Evolutionary conservation across 2,113 vertebrate genomes (phyloP).

Genomic region (Oncorhynchus keta): DNA sequence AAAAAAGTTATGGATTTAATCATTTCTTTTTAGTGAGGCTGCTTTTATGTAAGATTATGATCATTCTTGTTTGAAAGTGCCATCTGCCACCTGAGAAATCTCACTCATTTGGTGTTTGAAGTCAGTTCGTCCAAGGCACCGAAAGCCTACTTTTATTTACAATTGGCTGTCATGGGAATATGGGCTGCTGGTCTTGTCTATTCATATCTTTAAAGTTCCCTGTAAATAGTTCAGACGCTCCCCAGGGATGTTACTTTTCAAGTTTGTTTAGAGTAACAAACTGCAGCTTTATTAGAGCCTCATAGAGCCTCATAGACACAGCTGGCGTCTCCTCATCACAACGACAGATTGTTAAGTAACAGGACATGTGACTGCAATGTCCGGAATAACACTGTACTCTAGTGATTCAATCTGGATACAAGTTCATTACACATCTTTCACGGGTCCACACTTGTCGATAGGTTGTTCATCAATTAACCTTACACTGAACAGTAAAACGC

Average conservation of each 20-base stretch:
- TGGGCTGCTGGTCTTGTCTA: constrained; percentile 43
- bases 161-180: constrained; percentile 56
- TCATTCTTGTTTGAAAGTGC: constrained; percentile 42
- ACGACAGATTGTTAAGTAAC: constrained; percentile 10
- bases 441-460: not conserved
- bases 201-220: constrained; percentile 47
- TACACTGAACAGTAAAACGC: not conserved
- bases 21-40: constrained; percentile 62
- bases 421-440: not conserved
- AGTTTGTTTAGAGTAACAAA: constrained; percentile 44
- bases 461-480: not conserved
- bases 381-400: not conserved
- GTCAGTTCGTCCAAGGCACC: constrained; percentile 47
- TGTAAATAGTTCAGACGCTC: constrained; percentile 56
- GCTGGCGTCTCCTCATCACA: constrained; percentile 29
- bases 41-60: constrained; percentile 65
- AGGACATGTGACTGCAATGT: not conserved
- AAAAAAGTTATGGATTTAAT: constrained; percentile 16
- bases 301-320: constrained; percentile 7
- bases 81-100: constrained; percentile 64
- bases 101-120: constrained; percentile 52
- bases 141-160: constrained; percentile 63
- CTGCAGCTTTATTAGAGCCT: constrained; percentile 9
- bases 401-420: not conserved
- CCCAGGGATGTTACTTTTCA: constrained; percentile 36